Evolutionary conservation across 2,113 vertebrate species (phyloP).

Genomic region (Alces alces): DNA sequence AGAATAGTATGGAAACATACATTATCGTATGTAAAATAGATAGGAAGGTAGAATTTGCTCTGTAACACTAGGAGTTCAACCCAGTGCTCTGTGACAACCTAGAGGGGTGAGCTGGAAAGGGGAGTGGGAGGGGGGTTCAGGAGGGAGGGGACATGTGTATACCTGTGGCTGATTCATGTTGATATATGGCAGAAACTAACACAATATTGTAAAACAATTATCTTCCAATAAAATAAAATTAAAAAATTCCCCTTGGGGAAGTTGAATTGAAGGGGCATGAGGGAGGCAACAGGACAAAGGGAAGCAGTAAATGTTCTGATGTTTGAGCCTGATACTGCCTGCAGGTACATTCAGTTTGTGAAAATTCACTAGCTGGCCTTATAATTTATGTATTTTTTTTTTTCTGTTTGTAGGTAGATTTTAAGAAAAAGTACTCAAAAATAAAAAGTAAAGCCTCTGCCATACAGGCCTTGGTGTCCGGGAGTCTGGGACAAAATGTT

Average conservation of each 20-base stretch:
- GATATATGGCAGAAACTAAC: not conserved
- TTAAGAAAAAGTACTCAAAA: not conserved
- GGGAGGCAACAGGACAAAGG: not conserved
- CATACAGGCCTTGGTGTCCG: not conserved
- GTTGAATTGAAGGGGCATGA: not conserved
- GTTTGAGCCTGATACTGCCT: not conserved
- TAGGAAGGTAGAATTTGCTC: not conserved
- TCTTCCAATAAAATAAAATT: not conserved
- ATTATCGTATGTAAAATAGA: not conserved
- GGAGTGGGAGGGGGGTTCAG: not conserved
- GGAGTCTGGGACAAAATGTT: not conserved
- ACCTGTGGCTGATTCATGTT: not conserved
- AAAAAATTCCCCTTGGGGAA: not conserved
- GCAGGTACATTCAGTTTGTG: not conserved
- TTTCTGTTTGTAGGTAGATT: not conserved
- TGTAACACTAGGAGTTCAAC: not conserved
- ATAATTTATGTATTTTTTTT: not conserved
- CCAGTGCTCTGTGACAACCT: not conserved
- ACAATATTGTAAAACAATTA: not conserved
- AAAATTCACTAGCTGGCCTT: not conserved
- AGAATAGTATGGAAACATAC: not conserved
- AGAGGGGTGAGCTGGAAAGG: not conserved
- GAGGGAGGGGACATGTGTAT: not conserved
- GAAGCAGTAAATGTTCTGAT: not conserved
- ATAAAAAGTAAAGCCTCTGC: not conserved